Conservation (phyloP, 1,140 invertebrate genomes). For the Cataglyphis hispanica region DNA sequence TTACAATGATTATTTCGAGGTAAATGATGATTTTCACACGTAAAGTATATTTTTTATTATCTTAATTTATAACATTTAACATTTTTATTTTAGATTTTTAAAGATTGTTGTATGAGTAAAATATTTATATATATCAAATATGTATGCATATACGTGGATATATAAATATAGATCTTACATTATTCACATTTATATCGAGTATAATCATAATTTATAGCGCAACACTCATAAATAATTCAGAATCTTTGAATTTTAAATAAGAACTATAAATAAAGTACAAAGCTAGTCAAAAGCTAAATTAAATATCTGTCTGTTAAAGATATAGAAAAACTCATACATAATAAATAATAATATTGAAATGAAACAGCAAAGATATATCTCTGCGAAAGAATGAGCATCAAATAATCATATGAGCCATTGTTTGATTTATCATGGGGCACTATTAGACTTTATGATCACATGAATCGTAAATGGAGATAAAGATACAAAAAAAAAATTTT, state of each 20-base stretch:
- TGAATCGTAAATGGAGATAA: slow-evolving; percentile 59
- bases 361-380: slow-evolving; percentile 5
- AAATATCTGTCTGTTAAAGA: neutral
- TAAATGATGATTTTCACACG: neutral
- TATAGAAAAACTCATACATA: neutral
- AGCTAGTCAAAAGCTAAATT: neutral
- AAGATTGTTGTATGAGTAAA: too few species aligned
- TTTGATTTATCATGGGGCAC: slow-evolving; percentile 62
- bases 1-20: neutral
- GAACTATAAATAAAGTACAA: neutral
- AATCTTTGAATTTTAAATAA: neutral
- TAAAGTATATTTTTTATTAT: neutral
- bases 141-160: too few species aligned
- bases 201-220: too few species aligned
- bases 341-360: slow-evolving; percentile 26
- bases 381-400: slow-evolving; percentile 19
- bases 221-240: neutral
- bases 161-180: neutral
- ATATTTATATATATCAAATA: too few species aligned
- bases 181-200: neutral
- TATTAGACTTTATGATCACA: slow-evolving; percentile 55
- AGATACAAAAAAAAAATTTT: slow-evolving; percentile 64
- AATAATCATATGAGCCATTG: slow-evolving; percentile 34
- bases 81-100: too few species aligned
- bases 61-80: too few species aligned